Percentiles rank a stretch among this genome's conserved stretches.
Conservation (phyloP, 2,113 vertebrate genomes). For the Casuarius casuarius region DNA sequence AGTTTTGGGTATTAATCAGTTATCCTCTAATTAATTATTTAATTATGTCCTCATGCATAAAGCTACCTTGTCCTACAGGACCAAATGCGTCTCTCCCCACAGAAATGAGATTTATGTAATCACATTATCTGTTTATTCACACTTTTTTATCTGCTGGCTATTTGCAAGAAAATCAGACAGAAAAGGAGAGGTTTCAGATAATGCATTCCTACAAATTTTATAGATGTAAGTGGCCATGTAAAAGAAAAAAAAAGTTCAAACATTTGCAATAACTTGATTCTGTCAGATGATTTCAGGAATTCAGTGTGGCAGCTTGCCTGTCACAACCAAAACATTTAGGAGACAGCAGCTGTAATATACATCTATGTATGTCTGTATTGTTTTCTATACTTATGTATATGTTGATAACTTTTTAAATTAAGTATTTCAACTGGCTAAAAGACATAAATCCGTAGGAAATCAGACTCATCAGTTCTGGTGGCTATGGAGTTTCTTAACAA, state of each 20-base stretch:
- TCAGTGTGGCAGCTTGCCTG: background rate
- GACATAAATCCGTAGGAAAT: background rate
- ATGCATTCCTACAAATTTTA: background rate
- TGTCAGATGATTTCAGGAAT: background rate
- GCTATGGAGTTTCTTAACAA: background rate
- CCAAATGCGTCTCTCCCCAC: background rate
- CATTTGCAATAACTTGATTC: background rate
- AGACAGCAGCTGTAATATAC: background rate
- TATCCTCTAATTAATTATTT: background rate
- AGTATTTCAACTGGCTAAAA: background rate
- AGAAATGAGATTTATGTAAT: too few relatives aligned
- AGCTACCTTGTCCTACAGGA: background rate
- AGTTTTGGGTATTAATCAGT: background rate
- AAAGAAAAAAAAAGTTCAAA: background rate
- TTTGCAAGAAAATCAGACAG: background rate
- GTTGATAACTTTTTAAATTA: background rate
- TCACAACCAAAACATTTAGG: background rate
- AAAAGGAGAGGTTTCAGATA: background rate
- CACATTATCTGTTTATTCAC: background rate
- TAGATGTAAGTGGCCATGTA: background rate
- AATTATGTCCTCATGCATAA: background rate
- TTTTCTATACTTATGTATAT: background rate
- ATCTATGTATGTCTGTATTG: background rate
- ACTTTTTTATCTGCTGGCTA: background rate
- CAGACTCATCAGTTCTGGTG: background rate